Evolutionary conservation across 2,113 vertebrate genomes (phyloP).

Genomic region (Nothobranchius furzeri): DNA sequence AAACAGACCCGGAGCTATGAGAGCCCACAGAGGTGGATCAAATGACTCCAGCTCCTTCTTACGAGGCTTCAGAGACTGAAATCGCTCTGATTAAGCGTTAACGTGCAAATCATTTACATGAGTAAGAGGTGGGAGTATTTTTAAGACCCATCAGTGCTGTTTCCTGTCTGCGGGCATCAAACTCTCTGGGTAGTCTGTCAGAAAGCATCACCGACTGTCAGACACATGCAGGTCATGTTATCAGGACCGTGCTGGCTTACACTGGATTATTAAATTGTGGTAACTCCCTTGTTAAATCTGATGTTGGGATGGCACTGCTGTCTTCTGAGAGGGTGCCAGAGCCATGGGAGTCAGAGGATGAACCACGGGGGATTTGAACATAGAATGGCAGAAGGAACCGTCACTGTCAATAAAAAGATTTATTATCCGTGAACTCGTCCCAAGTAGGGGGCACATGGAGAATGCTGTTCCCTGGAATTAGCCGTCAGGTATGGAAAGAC

Average conservation of each 20-base stretch:
- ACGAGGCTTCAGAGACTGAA: too few species aligned
- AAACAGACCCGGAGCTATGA: background rate
- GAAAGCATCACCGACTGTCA: constrained; percentile 46
- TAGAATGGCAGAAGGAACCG: constrained; percentile 55
- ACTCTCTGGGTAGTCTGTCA: constrained; percentile 45
- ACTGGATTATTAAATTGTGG: constrained; percentile 56
- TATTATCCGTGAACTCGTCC: constrained; percentile 76
- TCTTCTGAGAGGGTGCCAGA: constrained; percentile 53
- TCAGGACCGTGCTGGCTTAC: constrained; percentile 43
- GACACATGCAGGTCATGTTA: constrained; percentile 46
- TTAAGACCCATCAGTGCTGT: constrained; percentile 29
- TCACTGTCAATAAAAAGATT: constrained; percentile 81
- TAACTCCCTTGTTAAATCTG: constrained; percentile 69
- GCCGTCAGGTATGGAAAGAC: constrained; percentile 65
- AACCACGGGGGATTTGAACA: constrained; percentile 67
- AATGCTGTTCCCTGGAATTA: constrained; percentile 68
- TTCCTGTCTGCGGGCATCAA: constrained; percentile 36
- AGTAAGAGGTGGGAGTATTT: constrained; percentile 35
- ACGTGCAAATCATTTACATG: background rate
- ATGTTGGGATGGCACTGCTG: constrained; percentile 64
- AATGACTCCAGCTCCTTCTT: background rate
- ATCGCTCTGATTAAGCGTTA: too few species aligned
- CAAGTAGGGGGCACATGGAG: constrained; percentile 65
- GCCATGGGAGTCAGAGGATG: constrained; percentile 74
- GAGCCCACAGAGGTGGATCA: background rate